These are phyloP conservation scores for Adineta ricciae DNA, from an alignment of 2,888 invertebrate genomes.

Conservation along the genomic window DNA sequence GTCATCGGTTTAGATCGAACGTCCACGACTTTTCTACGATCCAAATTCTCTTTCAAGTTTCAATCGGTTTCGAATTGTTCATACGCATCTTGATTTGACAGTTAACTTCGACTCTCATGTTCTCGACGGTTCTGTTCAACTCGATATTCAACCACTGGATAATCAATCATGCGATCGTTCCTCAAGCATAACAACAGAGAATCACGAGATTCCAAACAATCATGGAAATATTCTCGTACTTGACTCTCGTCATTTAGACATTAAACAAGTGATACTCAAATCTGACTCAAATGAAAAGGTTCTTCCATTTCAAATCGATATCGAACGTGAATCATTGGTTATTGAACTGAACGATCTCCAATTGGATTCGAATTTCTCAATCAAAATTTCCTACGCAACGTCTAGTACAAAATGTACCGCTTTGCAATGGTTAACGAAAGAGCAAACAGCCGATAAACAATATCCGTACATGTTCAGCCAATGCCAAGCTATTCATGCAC, in stretches of 20 bases:
- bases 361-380: background rate
- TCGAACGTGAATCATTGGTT: background rate
- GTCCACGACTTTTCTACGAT: background rate
- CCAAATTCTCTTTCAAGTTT: conserved; percentile 13
- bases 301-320: background rate
- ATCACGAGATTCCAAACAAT: background rate
- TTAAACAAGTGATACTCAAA: conserved; percentile 14
- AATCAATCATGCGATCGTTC: background rate
- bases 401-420: conserved; percentile 54
- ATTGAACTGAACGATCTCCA: background rate
- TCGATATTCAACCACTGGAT: background rate
- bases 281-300: background rate
- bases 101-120: background rate
- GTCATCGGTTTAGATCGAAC: background rate
- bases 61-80: conserved; percentile 6
- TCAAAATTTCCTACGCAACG: background rate
- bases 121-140: background rate
- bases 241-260: conserved; percentile 26
- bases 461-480: conserved; percentile 65
- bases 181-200: background rate
- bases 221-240: background rate
- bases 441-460: conserved; percentile 74
- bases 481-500: conserved; percentile 67
- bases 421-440: conserved; percentile 74
- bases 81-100: background rate